Evolutionary conservation across 2,888 invertebrate genomes (phyloP), one percentile per base, ranked within the genome.

Genomic region (Apodemia zela): DNA sequence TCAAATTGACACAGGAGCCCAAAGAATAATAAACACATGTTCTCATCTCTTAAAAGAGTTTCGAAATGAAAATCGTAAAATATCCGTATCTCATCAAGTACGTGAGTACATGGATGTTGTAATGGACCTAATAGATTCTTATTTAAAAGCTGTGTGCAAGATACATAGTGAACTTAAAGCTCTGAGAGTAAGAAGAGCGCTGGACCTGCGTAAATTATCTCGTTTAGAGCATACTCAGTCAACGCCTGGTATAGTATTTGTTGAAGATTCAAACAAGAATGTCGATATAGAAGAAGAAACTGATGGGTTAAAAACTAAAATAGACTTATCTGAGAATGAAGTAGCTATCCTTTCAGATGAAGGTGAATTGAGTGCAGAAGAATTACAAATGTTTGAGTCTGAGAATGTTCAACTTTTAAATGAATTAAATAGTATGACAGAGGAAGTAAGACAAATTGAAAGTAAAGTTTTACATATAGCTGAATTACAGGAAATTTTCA

Each of bases 401-500:
- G 99, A 99, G 89, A 99, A 99, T 84, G 93, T 95, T 63, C 95
- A 96, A 70, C 87, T 99, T 11, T 95, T 95, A 75, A 96, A 97
- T 77, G 97, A 98, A 73, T 88, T 99, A 60, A 98, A 97, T 80
- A 96, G 95, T 65, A 93, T 98, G 78, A 95, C 96, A 0, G 97
- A 98, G 76, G 98, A 99, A 88, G 97, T 98, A 0, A 95, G 95
- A 81, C 96, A 96, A 80, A 97, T 97, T 74, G 97, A 97, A 77
- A 96, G 94, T 74, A 98, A 98, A 92, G 98, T 99, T 0, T 95
- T 98, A 0, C 98, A 98, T 79, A 98, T 99, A 75, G 97, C 98
- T 2, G 96, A 97, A 81, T 88, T 99, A 33, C 99, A 99, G 81
- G 97, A 98, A 83, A 95, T 98, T 70, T 98, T 99, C 76, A 97